Conservation (phyloP, 2,797 vertebrate species). For the Podargus strigoides region DNA sequence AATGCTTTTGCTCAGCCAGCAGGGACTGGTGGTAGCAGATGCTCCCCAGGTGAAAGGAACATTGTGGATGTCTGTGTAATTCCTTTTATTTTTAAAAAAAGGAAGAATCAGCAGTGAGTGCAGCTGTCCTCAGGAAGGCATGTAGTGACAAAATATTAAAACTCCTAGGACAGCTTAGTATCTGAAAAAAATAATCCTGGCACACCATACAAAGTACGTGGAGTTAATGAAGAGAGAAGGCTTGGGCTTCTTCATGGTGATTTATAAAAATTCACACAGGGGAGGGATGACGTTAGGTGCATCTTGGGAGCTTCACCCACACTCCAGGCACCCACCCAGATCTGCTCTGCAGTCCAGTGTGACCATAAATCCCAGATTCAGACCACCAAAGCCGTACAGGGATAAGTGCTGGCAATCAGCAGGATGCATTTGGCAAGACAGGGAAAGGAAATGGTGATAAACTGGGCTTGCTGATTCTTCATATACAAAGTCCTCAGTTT, state of each 20-base stretch:
- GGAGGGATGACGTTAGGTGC: neutral
- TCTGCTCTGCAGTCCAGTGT: neutral
- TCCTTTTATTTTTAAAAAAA: slow-evolving; percentile 10
- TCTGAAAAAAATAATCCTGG: neutral
- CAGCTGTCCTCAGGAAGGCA: neutral
- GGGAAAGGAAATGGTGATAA: neutral
- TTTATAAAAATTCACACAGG: neutral
- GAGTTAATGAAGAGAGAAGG: neutral
- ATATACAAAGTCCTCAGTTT: neutral
- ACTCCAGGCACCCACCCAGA: neutral
- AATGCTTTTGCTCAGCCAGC: neutral
- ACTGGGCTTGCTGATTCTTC: neutral
- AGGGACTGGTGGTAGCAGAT: neutral
- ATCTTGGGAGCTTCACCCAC: neutral
- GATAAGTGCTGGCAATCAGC: neutral
- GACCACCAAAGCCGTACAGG: neutral
- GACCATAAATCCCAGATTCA: neutral
- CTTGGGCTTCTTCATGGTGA: neutral
- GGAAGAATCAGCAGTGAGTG: neutral
- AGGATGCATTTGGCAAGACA: neutral
- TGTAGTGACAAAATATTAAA: neutral
- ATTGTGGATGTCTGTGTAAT: neutral
- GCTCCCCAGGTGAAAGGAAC: neutral
- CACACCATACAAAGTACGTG: neutral
- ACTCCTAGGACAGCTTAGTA: neutral